A percentile compares a stretch with the other conserved stretches of the same genome.
These are phyloP conservation scores for Hystrix brachyura DNA, from an alignment of 2,113 vertebrate genomes.

Conservation along the genomic window DNA sequence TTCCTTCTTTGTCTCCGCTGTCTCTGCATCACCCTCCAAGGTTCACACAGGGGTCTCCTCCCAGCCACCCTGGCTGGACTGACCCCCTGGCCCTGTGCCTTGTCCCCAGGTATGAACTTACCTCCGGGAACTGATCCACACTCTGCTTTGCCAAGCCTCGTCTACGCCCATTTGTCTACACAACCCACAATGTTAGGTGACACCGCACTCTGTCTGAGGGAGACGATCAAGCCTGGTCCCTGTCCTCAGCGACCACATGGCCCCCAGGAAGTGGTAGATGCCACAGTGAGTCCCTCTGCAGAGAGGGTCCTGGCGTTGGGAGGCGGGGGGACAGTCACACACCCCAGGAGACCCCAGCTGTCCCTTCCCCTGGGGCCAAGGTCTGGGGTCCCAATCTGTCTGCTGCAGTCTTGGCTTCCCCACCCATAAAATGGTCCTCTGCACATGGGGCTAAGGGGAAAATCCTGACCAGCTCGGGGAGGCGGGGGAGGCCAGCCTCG, in stretches of 20 bases:
- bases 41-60: background rate
- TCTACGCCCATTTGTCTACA: too few species aligned
- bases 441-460: fast-evolving
- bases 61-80: fast-evolving
- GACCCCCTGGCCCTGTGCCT: fast-evolving
- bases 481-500: background rate
- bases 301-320: fast-evolving
- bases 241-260: background rate
- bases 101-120: background rate
- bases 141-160: too few species aligned
- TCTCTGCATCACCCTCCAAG: fast-evolving
- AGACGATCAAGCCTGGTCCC: background rate
- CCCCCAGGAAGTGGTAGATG: too few species aligned
- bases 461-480: too few species aligned
- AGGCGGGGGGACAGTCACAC: fast-evolving
- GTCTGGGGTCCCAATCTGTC: background rate
- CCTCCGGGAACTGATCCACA: too few species aligned
- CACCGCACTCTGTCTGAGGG: fast-evolving
- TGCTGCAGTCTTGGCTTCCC: background rate
- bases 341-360: background rate
- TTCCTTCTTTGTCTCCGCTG: too few species aligned
- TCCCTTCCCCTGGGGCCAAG: background rate
- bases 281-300: fast-evolving
- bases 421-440: background rate
- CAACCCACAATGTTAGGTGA: background rate